Percentiles rank a stretch among this genome's conserved stretches.
These are phyloP conservation scores for Luperina nickerlii DNA, from an alignment of 2,888 invertebrate species.

Conservation along the genomic window DNA sequence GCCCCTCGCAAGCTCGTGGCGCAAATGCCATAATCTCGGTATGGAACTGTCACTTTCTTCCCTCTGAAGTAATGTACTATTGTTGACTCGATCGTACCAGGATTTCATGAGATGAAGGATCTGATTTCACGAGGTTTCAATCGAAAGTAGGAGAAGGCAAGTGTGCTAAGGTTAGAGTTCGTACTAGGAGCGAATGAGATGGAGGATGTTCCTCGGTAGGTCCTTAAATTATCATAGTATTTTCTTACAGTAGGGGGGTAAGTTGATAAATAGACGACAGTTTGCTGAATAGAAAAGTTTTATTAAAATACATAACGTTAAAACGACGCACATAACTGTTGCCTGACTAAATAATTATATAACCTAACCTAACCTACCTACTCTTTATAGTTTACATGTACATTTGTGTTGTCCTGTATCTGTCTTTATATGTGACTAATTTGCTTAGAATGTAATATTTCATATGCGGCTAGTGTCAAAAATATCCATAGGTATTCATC, in stretches of 20 bases:
- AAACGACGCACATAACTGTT: not conserved
- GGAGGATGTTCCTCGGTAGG: not conserved
- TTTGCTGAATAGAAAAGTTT: not conserved
- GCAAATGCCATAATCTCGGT: no score
- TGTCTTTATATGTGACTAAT: slow-evolving; percentile 53
- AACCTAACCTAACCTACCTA: no score
- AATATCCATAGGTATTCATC: no score
- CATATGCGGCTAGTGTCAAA: slow-evolving; percentile 9
- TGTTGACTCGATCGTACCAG: slow-evolving; percentile 21
- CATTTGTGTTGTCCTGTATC: slow-evolving; percentile 50
- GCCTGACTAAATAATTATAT: not conserved
- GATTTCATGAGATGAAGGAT: slow-evolving; percentile 3
- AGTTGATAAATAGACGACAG: not conserved
- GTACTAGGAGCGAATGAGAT: slow-evolving; percentile 11
- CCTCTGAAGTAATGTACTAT: no score
- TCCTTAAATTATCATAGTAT: not conserved
- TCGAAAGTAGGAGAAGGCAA: not conserved
- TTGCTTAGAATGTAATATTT: slow-evolving; percentile 32
- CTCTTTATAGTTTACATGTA: slow-evolving; percentile 52
- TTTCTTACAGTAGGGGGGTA: slow-evolving; percentile 28
- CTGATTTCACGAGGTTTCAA: not conserved
- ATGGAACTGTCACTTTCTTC: no score
- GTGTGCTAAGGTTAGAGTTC: not conserved
- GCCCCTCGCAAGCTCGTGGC: no score
- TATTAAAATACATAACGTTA: not conserved